Evolutionary conservation across 2,797 vertebrate species (phyloP), one percentile per base, ranked within the genome.

Genomic region (Mionectes olivaceus): DNA sequence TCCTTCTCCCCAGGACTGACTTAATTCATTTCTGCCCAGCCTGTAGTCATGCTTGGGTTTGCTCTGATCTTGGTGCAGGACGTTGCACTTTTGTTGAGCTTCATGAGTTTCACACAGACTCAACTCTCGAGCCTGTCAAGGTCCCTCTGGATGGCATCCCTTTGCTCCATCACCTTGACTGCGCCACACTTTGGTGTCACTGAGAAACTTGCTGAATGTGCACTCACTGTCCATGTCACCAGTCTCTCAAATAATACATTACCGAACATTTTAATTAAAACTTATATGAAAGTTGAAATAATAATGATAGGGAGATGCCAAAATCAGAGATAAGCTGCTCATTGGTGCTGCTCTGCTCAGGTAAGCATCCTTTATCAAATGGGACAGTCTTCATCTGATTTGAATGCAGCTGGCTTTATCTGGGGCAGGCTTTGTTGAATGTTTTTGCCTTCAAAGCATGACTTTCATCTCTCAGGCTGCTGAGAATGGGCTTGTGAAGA

Each of bases 371-470:
- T 78, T 80, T 39, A 27, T 69, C 44, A 69, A 68, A 86, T 41
- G 39, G 50, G 13, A 41, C 0, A 7, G 44, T 39, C 19, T 84
- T 59, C 63, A 39, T 57, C 74, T 74, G 25, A 43, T 79, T 14
- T 53, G 67, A 83, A 76, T 82, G 49, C 11, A 63, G 5, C 44
- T 87, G 59, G 6, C 33, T 46, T 70, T 73, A 25, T 57, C 71
- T 70, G 64, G 39, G 56, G 3, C 28, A 91, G 28, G 23, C 32
- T 93, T 75, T 91, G 35, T 44, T 4, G 10, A 78, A 55, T 37
- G 9, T 69, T 50, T 92, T 92, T 92, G n/a, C 43, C 55, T 93
- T 94, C 68, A 64, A 71, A 92, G 52, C 21, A 21, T 74, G 68
- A 35, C 61, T 93, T 95, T 74, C 18, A 41, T 80, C 60, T 53